A percentile compares a stretch with the other conserved stretches of the same genome.
Evolutionary conservation across 2,797 vertebrate genomes (phyloP).

Genomic region (Rhodeus uyekii): DNA sequence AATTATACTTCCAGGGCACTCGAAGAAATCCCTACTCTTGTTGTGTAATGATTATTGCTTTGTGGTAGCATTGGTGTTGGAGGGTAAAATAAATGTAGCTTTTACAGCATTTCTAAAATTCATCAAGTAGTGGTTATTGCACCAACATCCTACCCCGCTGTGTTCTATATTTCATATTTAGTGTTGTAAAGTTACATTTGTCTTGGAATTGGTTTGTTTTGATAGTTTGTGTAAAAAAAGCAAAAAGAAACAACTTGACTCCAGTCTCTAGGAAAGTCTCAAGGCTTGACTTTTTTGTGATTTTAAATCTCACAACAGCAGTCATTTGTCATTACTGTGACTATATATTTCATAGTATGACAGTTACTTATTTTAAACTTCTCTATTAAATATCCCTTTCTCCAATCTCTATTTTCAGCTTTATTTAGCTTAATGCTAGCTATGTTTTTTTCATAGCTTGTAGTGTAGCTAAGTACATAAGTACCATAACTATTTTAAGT

Average conservation of each 20-base stretch:
- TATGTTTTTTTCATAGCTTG: background rate
- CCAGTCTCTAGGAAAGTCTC: too few species aligned
- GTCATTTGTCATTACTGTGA: background rate
- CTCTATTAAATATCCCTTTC: background rate
- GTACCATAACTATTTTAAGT: too few species aligned
- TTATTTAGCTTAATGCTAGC: background rate
- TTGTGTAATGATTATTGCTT: background rate
- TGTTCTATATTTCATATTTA: background rate
- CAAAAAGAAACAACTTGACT: background rate
- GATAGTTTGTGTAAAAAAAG: background rate
- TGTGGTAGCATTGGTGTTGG: background rate
- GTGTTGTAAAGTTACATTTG: background rate
- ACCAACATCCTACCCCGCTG: background rate
- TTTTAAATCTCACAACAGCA: background rate
- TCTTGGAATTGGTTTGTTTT: background rate
- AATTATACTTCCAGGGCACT: background rate
- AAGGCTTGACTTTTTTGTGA: background rate
- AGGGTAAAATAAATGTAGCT: background rate
- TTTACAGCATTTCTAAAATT: background rate
- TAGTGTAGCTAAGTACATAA: background rate
- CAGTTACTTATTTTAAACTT: background rate
- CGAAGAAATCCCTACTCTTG: background rate
- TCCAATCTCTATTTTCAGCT: background rate
- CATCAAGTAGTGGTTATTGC: background rate
- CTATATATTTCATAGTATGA: background rate